phyloP scores from a whole-genome alignment of 2,888 invertebrate genomes.

The Parochlus steinenii region DNA sequence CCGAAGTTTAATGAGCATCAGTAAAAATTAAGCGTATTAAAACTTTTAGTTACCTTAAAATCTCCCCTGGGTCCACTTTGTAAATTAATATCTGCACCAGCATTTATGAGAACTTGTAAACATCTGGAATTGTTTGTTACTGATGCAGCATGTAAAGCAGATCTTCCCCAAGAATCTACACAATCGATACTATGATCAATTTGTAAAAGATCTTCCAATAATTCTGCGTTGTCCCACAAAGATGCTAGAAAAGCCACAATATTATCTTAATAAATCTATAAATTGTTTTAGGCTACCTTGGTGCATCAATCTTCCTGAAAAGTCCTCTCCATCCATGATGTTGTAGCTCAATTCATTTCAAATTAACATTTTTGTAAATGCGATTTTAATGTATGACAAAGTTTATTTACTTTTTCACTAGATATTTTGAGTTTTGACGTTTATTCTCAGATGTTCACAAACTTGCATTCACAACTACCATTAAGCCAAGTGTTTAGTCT shows the following conservation, averaged over 20 bases:
- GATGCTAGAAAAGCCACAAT: slow-evolving; percentile 43
- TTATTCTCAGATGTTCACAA: too few species aligned
- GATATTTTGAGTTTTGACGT: too few species aligned
- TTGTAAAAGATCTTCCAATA: slow-evolving; percentile 60
- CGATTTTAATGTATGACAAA: too few species aligned
- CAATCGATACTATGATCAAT: slow-evolving; percentile 48
- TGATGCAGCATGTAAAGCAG: slow-evolving; percentile 69
- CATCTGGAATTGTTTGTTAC: slow-evolving; percentile 61
- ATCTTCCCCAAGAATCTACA: slow-evolving; percentile 55
- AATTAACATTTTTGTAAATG: too few species aligned
- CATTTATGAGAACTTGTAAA: slow-evolving; percentile 48
- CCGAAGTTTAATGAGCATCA: too few species aligned
- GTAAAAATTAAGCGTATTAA: slow-evolving; percentile 2
- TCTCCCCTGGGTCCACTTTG: slow-evolving; percentile 50
- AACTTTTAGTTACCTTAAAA: slow-evolving; percentile 35
- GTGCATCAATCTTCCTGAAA: slow-evolving; percentile 9
- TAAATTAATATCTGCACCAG: slow-evolving; percentile 54
- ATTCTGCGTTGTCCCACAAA: slow-evolving; percentile 74
- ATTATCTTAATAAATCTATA: slow-evolving; percentile 10
- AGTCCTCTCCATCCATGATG: too few species aligned
- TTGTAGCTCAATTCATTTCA: too few species aligned
- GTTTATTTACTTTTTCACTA: too few species aligned
- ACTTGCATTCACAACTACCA: too few species aligned
- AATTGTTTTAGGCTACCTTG: too few species aligned
- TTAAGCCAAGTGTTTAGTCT: too few species aligned